Evolutionary conservation across 2,888 invertebrate species (phyloP).

Genomic region (Sesia apiformis): DNA sequence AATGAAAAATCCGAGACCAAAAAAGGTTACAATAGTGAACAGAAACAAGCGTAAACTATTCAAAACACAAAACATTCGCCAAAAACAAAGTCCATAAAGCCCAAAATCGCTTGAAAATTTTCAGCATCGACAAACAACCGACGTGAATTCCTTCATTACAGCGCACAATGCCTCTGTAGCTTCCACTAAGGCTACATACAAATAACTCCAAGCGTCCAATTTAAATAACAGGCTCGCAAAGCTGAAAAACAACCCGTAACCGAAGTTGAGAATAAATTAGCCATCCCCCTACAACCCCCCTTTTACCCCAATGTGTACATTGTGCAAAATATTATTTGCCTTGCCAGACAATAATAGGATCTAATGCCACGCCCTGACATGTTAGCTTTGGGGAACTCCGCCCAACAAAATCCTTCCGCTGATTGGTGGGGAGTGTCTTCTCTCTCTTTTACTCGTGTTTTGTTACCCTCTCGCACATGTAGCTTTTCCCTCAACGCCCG

Average conservation of each 20-base stretch:
- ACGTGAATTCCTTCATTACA: slow-evolving; percentile 61
- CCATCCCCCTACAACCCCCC: slow-evolving; percentile 50
- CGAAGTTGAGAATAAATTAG: slow-evolving; percentile 75
- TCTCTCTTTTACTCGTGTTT: slow-evolving; percentile 26
- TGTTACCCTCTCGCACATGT: slow-evolving; percentile 37
- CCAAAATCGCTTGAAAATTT: slow-evolving; percentile 3
- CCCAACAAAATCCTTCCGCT: slow-evolving; percentile 28
- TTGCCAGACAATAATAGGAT: slow-evolving; percentile 77
- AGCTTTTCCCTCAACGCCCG: slow-evolving; percentile 69
- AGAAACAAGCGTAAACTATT: no score
- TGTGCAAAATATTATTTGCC: slow-evolving; percentile 84
- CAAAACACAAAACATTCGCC: no score
- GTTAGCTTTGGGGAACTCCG: slow-evolving; percentile 67
- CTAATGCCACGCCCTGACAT: slow-evolving; percentile 73
- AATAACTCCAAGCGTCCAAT: slow-evolving; percentile 68
- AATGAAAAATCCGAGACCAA: no score
- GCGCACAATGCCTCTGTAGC: slow-evolving; percentile 51
- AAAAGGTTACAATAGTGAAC: no score
- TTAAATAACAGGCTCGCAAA: slow-evolving; percentile 73
- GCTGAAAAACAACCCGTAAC: slow-evolving; percentile 74
- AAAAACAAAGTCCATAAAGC: not conserved
- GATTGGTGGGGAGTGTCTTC: slow-evolving; percentile 40
- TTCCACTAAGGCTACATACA: slow-evolving; percentile 43
- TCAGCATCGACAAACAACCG: slow-evolving; percentile 8
- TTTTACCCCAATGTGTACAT: slow-evolving; percentile 77